These are phyloP conservation scores for Plebejus melissa DNA, from an alignment of 2,888 invertebrate genomes.

Conservation along the genomic window DNA sequence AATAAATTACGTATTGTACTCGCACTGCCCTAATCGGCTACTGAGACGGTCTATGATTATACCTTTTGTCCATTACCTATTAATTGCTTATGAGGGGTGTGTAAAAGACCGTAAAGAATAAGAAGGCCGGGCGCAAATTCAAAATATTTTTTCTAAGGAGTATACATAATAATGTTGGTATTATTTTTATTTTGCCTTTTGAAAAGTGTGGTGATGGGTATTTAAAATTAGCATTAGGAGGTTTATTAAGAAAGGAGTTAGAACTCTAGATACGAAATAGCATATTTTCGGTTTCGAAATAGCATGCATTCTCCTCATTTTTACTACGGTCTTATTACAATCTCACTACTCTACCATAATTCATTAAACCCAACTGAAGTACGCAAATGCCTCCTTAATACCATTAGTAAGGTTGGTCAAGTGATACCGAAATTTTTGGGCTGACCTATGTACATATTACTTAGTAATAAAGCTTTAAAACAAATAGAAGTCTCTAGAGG, in stretches of 20 bases:
- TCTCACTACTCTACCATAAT: not conserved
- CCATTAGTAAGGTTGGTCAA: conserved; percentile 74
- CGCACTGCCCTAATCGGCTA: conserved; percentile 24
- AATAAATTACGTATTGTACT: conserved; percentile 64
- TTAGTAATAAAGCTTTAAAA: conserved; percentile 79
- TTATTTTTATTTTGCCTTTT: too few species aligned
- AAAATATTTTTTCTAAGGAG: not conserved
- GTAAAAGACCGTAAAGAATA: not conserved
- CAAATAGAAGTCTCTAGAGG: conserved; percentile 67
- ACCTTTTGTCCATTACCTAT: conserved; percentile 1
- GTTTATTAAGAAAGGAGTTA: too few species aligned
- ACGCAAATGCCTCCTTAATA: conserved; percentile 31
- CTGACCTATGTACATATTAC: conserved; percentile 78
- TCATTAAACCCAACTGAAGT: not conserved
- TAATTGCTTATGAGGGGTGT: not conserved
- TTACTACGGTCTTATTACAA: not conserved
- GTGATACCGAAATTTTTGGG: conserved; percentile 62
- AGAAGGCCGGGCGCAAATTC: not conserved
- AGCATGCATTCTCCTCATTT: too few species aligned
- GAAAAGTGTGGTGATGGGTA: too few species aligned
- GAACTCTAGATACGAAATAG: too few species aligned
- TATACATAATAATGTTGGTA: too few species aligned
- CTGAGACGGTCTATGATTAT: conserved; percentile 29
- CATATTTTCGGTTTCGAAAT: too few species aligned
- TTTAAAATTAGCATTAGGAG: too few species aligned